These are phyloP conservation scores for Ectemnius lituratus DNA, from an alignment of 2,888 invertebrate species.

Conservation along the genomic window DNA sequence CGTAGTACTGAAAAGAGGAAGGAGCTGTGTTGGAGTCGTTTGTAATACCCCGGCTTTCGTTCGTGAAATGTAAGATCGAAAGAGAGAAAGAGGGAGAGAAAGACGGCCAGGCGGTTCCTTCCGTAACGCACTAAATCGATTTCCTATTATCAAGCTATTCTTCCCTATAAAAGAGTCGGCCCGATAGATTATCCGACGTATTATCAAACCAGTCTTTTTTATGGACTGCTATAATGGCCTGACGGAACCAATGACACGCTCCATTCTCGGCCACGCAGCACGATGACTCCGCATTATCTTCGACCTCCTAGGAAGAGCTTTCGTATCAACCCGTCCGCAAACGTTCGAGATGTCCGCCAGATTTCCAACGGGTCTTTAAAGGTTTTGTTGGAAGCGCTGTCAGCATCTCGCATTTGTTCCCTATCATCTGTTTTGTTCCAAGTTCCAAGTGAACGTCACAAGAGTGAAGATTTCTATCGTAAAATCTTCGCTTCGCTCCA, in stretches of 20 bases:
- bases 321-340: too few species aligned
- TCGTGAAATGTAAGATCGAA: slow-evolving; percentile 13
- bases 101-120: slow-evolving; percentile 25
- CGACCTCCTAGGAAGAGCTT: not conserved
- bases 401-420: too few species aligned
- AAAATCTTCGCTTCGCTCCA: too few species aligned
- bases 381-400: too few species aligned
- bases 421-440: too few species aligned
- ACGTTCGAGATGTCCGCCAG: too few species aligned
- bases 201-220: slow-evolving; percentile 58
- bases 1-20: slow-evolving; percentile 22
- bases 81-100: slow-evolving; percentile 1
- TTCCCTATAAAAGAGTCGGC: slow-evolving; percentile 53
- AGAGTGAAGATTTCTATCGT: too few species aligned
- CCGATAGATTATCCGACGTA: slow-evolving; percentile 60
- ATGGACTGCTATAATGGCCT: slow-evolving; percentile 43
- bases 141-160: slow-evolving; percentile 61
- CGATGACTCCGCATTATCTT: slow-evolving; percentile 41
- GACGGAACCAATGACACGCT: slow-evolving; percentile 44
- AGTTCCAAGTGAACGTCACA: too few species aligned
- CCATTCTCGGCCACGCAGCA: slow-evolving; percentile 34
- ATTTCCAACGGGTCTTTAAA: too few species aligned
- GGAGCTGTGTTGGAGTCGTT: slow-evolving; percentile 33
- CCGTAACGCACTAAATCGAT: slow-evolving; percentile 60
- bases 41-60: slow-evolving; percentile 46